Evolutionary conservation across 2,113 vertebrate species (phyloP).

Genomic region (Carlito syrichta): DNA sequence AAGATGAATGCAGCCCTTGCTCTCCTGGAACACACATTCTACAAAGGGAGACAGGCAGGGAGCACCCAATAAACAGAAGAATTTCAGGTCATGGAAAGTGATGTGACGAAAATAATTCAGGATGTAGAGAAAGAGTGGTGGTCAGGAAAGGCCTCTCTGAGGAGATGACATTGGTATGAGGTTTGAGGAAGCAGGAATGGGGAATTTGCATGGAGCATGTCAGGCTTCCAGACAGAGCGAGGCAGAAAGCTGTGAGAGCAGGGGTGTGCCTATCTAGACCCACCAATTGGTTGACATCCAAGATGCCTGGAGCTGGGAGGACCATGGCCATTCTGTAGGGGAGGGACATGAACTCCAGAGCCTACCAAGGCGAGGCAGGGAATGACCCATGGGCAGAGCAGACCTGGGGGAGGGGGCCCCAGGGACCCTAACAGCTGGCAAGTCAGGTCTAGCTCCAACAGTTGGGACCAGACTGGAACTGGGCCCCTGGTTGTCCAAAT

Average conservation of each 20-base stretch:
- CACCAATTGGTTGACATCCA: background rate
- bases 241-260: accelerated
- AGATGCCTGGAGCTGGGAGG: background rate
- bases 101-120: background rate
- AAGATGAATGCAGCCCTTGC: background rate
- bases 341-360: accelerated
- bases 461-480: too few relatives aligned
- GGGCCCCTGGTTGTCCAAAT: background rate
- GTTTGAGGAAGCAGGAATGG: background rate
- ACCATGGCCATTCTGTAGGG: background rate
- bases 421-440: background rate
- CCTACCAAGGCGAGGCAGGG: background rate
- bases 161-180: background rate
- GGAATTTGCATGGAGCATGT: background rate
- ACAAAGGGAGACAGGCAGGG: background rate
- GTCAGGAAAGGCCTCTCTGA: background rate
- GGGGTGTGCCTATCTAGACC: background rate
- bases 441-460: background rate
- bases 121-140: too few relatives aligned
- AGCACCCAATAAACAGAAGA: background rate
- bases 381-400: background rate
- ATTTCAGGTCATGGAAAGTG: background rate
- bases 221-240: background rate
- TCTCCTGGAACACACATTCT: background rate
- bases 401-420: background rate